Conservation (phyloP, 2,797 vertebrate species). For the Hybognathus amarus region DNA sequence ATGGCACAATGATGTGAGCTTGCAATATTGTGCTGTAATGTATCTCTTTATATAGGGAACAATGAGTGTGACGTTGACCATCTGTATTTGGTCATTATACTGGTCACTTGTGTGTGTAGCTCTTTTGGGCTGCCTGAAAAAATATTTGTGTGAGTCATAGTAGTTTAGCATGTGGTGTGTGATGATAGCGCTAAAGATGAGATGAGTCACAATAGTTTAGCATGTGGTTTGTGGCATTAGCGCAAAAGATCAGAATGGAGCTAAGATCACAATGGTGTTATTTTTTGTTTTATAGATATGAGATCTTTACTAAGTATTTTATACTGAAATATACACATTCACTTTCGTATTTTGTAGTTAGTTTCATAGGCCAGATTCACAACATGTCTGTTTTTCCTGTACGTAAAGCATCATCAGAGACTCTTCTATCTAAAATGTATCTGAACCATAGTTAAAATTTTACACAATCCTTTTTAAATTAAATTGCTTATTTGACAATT, state of each 20-base stretch:
- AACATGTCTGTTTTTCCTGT: not conserved
- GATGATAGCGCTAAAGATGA: not conserved
- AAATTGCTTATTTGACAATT: not conserved
- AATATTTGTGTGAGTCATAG: not conserved
- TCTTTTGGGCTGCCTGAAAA: constrained; percentile 43
- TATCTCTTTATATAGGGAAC: constrained; percentile 50
- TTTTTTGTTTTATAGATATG: not conserved
- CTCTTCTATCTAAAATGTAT: not conserved
- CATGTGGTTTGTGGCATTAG: not conserved
- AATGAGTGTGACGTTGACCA: constrained; percentile 43
- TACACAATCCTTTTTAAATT: not conserved
- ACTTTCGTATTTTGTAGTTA: not conserved
- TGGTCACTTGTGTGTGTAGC: constrained; percentile 27
- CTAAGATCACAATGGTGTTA: constrained; percentile 4
- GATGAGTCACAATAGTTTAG: not conserved
- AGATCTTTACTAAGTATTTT: not conserved
- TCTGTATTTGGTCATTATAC: constrained; percentile 49
- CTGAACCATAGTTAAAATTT: not conserved
- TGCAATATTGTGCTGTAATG: constrained; percentile 11
- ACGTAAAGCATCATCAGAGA: not conserved
- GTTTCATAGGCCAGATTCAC: not conserved
- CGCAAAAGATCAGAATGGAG: not conserved
- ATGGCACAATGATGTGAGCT: constrained; percentile 37
- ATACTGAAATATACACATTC: not conserved
- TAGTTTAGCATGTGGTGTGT: constrained; percentile 18